Percentiles rank a stretch among this genome's conserved stretches.
Conservation (phyloP, 1,140 invertebrate species). For the Diuraphis noxia region DNA sequence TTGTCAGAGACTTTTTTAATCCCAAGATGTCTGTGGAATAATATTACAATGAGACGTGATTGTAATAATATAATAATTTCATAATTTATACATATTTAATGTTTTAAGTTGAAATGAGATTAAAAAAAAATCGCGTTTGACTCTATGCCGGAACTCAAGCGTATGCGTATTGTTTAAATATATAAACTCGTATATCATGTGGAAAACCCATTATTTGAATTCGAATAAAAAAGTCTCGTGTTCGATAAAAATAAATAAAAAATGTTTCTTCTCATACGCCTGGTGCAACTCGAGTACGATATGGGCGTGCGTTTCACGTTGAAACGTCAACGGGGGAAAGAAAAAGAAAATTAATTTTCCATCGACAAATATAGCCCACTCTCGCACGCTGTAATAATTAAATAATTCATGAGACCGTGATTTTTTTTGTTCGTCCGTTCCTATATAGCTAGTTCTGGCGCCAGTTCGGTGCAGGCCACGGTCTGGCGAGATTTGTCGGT, state of each 20-base stretch:
- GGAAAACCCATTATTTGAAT: not conserved
- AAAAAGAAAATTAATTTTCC: slow-evolving; percentile 46
- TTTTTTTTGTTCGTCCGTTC: not conserved
- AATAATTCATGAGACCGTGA: slow-evolving; percentile 47
- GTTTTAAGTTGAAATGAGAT: not conserved
- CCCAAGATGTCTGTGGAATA: not conserved
- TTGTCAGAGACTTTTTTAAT: not conserved
- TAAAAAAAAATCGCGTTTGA: not conserved
- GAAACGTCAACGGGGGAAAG: not conserved
- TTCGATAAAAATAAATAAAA: not conserved
- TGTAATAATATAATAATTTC: not conserved
- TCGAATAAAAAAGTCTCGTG: not conserved
- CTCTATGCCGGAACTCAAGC: not conserved
- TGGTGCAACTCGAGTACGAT: not conserved
- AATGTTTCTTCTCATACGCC: not conserved
- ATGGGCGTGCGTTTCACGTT: not conserved
- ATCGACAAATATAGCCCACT: not conserved
- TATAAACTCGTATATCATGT: not conserved
- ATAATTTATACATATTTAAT: not conserved
- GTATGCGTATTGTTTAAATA: not conserved
- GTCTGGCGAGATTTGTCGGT: not conserved
- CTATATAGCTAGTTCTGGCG: not conserved
- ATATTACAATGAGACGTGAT: not conserved
- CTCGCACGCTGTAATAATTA: slow-evolving; percentile 26
- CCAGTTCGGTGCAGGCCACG: not conserved